Evolutionary conservation across 2,797 vertebrate species (phyloP).

Genomic region (Myotis vivesi): DNA sequence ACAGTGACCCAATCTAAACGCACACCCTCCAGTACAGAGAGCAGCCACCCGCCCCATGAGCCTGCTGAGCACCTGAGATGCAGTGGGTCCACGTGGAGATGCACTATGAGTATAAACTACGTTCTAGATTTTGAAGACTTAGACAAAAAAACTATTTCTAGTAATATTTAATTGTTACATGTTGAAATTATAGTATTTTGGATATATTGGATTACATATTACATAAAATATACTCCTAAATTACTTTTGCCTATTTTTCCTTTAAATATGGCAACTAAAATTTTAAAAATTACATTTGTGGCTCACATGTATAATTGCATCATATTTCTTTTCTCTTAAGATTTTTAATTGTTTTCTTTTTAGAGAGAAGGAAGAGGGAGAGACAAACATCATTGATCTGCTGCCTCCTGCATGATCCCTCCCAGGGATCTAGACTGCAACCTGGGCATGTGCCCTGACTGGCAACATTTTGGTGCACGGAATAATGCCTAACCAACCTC

Average conservation of each 20-base stretch:
- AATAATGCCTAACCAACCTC: not conserved
- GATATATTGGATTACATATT: not conserved
- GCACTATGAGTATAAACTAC: not conserved
- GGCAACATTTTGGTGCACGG: not conserved
- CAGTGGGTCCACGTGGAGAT: not conserved
- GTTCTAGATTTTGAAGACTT: not conserved
- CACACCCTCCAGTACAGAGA: accelerated
- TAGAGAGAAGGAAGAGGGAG: not conserved
- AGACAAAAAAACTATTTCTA: not conserved
- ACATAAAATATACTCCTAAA: not conserved
- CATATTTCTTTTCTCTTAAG: not conserved
- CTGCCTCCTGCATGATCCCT: not conserved
- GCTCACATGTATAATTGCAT: not conserved
- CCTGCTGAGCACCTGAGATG: not conserved
- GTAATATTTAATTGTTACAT: not conserved
- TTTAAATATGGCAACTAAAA: not conserved
- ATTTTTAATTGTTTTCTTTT: not conserved
- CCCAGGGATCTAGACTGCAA: too few relatives aligned
- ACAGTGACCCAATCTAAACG: not conserved
- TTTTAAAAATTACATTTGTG: not conserved
- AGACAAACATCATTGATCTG: not conserved
- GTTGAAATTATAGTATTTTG: not conserved
- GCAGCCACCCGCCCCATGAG: accelerated
- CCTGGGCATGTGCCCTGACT: too few relatives aligned
- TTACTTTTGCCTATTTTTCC: not conserved